Evolutionary conservation across 2,113 vertebrate species (phyloP).

Genomic region (Petrocephalus zakoni): DNA sequence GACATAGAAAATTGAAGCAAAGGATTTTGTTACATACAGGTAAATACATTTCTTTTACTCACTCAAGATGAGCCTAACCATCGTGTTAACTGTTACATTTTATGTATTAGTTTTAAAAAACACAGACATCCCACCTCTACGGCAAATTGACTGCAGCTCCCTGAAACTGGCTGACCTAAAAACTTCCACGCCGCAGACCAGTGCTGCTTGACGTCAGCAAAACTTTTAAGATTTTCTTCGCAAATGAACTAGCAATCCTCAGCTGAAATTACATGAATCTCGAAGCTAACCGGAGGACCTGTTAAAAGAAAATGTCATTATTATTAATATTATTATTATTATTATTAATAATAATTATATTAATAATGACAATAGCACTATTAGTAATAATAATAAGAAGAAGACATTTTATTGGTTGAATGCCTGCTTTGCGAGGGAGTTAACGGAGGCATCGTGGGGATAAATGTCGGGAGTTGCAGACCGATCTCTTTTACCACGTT

Average conservation of each 20-base stretch:
- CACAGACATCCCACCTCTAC: too few species aligned
- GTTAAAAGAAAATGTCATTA: too few species aligned
- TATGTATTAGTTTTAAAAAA: background rate
- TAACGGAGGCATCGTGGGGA: too few species aligned
- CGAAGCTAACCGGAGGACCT: background rate
- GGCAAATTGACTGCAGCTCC: too few species aligned
- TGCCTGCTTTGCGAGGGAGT: background rate
- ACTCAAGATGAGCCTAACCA: background rate
- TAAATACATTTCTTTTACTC: background rate
- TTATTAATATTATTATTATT: too few species aligned
- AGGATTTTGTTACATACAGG: background rate
- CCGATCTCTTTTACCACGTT: background rate
- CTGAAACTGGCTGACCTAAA: constrained; percentile 11
- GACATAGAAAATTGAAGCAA: background rate
- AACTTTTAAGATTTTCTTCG: background rate
- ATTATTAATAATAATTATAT: too few species aligned
- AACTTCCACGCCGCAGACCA: background rate
- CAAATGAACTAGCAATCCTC: background rate
- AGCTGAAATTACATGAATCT: background rate
- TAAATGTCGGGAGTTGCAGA: too few species aligned
- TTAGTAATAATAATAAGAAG: background rate
- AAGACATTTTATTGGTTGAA: background rate
- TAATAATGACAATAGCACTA: too few species aligned
- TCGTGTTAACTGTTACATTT: background rate
- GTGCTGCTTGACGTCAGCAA: background rate